phyloP scores from a whole-genome alignment of 2,797 vertebrate species.

The Tauraco hartlaubi region DNA sequence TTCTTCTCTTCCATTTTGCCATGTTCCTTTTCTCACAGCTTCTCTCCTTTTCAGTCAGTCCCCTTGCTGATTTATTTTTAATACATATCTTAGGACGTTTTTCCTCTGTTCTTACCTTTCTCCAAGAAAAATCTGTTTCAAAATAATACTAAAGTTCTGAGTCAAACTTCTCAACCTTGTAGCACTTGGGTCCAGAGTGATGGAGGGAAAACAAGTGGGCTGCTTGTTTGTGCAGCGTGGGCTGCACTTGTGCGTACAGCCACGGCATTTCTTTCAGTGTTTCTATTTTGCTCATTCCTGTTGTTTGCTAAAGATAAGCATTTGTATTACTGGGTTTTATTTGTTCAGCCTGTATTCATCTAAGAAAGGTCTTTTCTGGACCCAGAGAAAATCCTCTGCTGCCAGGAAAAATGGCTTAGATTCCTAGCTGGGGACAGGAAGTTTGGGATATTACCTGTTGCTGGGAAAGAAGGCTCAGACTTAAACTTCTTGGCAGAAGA shows the following conservation, averaged over 20 bases:
- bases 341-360: background rate
- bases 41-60: background rate
- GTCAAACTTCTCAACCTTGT: background rate
- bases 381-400: background rate
- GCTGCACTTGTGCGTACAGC: background rate
- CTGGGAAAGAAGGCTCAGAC: background rate
- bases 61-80: background rate
- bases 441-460: background rate
- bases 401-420: background rate
- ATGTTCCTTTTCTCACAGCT: background rate
- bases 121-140: background rate
- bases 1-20: background rate
- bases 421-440: background rate
- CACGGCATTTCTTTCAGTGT: background rate
- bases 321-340: background rate
- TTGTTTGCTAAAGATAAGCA: constrained; percentile 24
- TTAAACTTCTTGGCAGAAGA: background rate
- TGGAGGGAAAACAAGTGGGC: background rate
- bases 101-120: background rate
- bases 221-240: background rate
- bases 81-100: background rate
- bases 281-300: background rate
- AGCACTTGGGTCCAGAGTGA: background rate
- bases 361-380: background rate
- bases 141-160: background rate